A percentile compares a stretch with the other conserved stretches of the same genome.
Conservation (phyloP, 2,888 invertebrate genomes). For the Troglohyphantes excavatus region DNA sequence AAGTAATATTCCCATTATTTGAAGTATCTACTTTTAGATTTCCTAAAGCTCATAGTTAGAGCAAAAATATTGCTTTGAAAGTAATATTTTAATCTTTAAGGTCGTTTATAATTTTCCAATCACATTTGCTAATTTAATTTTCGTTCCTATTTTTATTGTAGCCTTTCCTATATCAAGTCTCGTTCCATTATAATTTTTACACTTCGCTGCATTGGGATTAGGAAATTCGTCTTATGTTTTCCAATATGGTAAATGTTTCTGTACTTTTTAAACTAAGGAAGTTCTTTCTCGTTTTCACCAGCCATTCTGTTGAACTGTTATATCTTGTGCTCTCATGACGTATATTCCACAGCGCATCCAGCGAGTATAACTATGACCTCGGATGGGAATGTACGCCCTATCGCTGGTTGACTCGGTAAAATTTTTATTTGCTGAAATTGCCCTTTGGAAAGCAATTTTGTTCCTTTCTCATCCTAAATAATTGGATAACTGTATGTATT, state of each 20-base stretch:
- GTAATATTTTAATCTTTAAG: not conserved
- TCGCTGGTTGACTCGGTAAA: slow-evolving; percentile 65
- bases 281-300: slow-evolving; percentile 40
- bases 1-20: no score
- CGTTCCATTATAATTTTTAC: slow-evolving; percentile 49
- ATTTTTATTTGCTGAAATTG: slow-evolving; percentile 72
- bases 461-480: not conserved
- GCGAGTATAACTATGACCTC: slow-evolving; percentile 43
- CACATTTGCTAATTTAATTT: slow-evolving; percentile 43
- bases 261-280: slow-evolving; percentile 46
- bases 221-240: slow-evolving; percentile 50
- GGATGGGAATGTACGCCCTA: slow-evolving; percentile 50
- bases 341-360: slow-evolving; percentile 72
- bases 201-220: slow-evolving; percentile 28
- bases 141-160: slow-evolving; percentile 62
- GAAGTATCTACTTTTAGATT: no score
- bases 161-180: slow-evolving; percentile 49
- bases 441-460: slow-evolving; percentile 41
- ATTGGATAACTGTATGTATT: not conserved
- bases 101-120: not conserved
- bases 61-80: not conserved
- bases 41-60: no score
- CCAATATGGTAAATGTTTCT: slow-evolving; percentile 60
- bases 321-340: slow-evolving; percentile 55
- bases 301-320: slow-evolving; percentile 35